Conservation (phyloP, 2,797 vertebrate genomes). For the Agapornis canus region DNA sequence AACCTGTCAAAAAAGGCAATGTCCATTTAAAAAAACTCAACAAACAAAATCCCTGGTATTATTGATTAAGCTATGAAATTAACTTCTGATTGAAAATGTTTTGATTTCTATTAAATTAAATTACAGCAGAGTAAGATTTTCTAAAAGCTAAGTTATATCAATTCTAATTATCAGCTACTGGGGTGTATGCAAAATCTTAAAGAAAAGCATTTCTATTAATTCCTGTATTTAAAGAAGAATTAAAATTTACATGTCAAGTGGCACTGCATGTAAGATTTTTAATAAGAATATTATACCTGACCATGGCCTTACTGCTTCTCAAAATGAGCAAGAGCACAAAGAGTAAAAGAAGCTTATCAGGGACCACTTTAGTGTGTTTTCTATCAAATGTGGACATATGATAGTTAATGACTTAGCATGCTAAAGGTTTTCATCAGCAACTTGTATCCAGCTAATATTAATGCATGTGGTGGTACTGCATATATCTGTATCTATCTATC, state of each 20-base stretch:
- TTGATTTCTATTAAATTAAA: not conserved
- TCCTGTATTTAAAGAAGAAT: not conserved
- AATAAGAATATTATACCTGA: not conserved
- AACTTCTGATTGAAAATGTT: not conserved
- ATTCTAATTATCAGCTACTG: not conserved
- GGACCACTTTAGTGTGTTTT: not conserved
- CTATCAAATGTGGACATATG: not conserved
- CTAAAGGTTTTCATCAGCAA: not conserved
- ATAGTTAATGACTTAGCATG: not conserved
- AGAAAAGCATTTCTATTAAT: not conserved
- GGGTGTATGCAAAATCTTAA: not conserved
- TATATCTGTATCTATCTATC: not conserved
- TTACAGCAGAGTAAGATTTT: not conserved
- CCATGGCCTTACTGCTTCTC: not conserved
- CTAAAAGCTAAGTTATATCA: not conserved
- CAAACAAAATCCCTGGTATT: not conserved
- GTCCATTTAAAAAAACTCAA: not conserved
- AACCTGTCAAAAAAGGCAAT: not conserved
- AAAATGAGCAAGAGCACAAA: not conserved
- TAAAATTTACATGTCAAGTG: not conserved
- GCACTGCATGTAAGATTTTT: not conserved
- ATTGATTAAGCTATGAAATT: not conserved
- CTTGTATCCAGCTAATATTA: not conserved
- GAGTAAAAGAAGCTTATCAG: not conserved
- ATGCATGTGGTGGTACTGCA: fast-evolving